Conservation (phyloP, 2,113 vertebrate species). For the Oryctolagus cuniculus region DNA sequence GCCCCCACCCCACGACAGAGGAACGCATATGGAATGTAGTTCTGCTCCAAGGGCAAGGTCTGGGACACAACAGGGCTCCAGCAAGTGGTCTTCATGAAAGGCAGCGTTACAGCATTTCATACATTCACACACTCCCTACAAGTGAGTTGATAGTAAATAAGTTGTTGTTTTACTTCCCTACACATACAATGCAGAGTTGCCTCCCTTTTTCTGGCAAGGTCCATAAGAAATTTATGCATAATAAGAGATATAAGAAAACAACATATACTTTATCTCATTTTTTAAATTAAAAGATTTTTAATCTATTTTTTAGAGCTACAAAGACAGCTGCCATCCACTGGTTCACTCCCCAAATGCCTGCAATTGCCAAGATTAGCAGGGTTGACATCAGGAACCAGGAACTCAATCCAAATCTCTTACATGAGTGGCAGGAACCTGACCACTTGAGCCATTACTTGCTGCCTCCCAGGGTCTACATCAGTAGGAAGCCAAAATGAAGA, state of each 20-base stretch:
- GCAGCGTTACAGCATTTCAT: neutral
- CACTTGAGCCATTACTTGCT: too few species aligned
- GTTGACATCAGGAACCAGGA: too few species aligned
- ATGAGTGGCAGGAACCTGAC: too few species aligned
- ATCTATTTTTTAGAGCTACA: too few species aligned
- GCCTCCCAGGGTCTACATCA: too few species aligned
- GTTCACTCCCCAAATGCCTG: too few species aligned
- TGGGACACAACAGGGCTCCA: neutral
- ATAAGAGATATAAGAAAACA: neutral
- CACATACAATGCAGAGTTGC: neutral
- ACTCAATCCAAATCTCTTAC: too few species aligned
- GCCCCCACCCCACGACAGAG: neutral
- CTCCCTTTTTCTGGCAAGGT: neutral
- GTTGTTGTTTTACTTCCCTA: neutral
- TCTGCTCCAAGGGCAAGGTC: neutral
- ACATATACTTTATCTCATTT: neutral
- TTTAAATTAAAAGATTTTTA: neutral
- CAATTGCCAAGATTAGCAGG: too few species aligned
- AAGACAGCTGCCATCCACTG: too few species aligned
- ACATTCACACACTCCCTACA: neutral
- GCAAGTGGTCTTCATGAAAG: neutral
- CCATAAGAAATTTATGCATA: neutral
- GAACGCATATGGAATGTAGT: rapidly evolving
- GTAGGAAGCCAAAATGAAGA: too few species aligned
- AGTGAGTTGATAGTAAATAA: slow-evolving; percentile 22